Evolutionary conservation across 2,888 invertebrate species (phyloP).

Genomic region (Lasioglossum figueresi): DNA sequence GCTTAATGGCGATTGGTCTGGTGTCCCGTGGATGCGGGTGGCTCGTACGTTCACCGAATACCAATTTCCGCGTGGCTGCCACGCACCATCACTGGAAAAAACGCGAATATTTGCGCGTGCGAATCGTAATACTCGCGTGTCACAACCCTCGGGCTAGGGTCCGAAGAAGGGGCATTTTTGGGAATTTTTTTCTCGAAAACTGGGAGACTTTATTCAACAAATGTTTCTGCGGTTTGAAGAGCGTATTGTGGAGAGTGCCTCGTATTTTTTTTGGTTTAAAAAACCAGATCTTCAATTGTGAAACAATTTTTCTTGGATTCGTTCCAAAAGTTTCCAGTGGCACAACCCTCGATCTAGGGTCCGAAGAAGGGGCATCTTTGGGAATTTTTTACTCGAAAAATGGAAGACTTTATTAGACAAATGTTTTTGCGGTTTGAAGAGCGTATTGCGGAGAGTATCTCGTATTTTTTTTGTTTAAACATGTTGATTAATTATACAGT

Average conservation of each 20-base stretch:
- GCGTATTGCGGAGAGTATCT: neutral
- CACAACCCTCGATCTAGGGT: neutral
- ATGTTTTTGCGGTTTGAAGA: neutral
- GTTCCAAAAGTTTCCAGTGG: too few species aligned
- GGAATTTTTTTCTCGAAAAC: neutral
- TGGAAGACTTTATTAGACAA: neutral
- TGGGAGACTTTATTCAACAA: neutral
- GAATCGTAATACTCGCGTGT: neutral
- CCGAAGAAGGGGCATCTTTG: neutral
- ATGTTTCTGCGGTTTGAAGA: neutral
- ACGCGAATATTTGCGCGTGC: constrained; percentile 37
- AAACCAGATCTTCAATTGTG: too few species aligned
- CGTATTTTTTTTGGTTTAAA: too few species aligned
- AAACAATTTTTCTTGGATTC: too few species aligned
- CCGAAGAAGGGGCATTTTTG: neutral
- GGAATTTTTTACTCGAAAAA: neutral
- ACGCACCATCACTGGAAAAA: constrained; percentile 26
- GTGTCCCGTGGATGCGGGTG: constrained; percentile 27
- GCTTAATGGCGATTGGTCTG: constrained; percentile 30
- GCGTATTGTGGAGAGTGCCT: neutral
- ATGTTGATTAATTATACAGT: too few species aligned
- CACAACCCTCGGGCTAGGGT: neutral
- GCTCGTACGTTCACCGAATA: constrained; percentile 49
- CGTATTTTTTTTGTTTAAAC: neutral
- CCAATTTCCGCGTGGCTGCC: constrained; percentile 28